Conservation (phyloP, 2,888 invertebrate species). For the Chloromyia formosa region DNA sequence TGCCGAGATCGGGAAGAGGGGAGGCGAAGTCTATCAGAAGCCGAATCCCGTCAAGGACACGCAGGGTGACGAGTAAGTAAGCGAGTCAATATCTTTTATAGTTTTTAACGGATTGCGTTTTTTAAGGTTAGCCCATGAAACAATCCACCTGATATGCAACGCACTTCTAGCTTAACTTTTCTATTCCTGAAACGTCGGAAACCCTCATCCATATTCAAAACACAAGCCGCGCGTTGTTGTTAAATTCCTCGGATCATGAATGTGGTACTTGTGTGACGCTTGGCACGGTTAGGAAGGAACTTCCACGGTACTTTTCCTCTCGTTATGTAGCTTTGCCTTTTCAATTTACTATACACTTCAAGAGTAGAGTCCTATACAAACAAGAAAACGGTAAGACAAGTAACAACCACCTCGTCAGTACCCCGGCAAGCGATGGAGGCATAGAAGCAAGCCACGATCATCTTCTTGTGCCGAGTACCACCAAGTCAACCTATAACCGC, state of each 20-base stretch:
- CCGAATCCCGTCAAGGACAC: too few species aligned
- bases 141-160: too few species aligned
- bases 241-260: conserved; percentile 16
- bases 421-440: not conserved
- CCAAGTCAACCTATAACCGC: not conserved
- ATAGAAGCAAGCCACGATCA: not conserved
- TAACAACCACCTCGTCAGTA: conserved; percentile 13
- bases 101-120: too few species aligned
- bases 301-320: conserved; percentile 26
- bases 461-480: not conserved
- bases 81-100: too few species aligned
- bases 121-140: too few species aligned
- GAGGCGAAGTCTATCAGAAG: too few species aligned
- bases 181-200: not conserved
- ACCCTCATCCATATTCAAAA: not conserved
- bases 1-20: too few species aligned
- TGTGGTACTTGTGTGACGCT: conserved; percentile 20
- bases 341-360: not conserved
- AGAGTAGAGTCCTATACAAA: conserved; percentile 16
- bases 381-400: conserved; percentile 37
- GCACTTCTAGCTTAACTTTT: too few species aligned
- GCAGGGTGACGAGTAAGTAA: too few species aligned
- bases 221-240: not conserved
- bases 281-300: conserved; percentile 24
- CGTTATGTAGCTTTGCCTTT: conserved; percentile 21